Conservation (phyloP, 2,888 invertebrate genomes). For the Ferdinandea cuprea region DNA sequence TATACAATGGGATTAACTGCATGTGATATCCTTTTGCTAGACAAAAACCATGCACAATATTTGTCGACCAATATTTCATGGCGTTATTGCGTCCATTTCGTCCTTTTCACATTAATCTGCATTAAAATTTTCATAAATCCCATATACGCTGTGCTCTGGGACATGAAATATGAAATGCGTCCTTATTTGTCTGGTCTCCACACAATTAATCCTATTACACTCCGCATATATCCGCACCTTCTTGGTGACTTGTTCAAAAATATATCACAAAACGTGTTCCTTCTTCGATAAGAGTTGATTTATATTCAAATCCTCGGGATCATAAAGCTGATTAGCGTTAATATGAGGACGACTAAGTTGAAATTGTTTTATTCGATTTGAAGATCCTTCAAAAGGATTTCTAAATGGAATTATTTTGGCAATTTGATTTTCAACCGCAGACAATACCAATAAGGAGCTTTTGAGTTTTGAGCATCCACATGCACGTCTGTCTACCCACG, state of each 20-base stretch:
- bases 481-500: no score
- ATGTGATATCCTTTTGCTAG: neutral
- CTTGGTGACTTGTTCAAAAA: neutral
- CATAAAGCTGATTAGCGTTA: no score
- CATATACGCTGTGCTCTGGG: constrained; percentile 7
- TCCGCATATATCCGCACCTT: neutral
- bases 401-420: no score
- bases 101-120: constrained; percentile 45
- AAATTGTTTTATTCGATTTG: no score
- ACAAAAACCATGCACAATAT: constrained; percentile 4
- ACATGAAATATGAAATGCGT: constrained; percentile 17
- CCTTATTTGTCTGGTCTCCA: constrained; percentile 25
- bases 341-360: no score
- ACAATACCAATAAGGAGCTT: no score
- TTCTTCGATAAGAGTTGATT: neutral
- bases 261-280: neutral
- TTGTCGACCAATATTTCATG: constrained; percentile 36
- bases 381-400: no score
- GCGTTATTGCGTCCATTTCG: constrained; percentile 15
- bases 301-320: neutral
- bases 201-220: constrained; percentile 51
- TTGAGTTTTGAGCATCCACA: no score
- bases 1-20: neutral
- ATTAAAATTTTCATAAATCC: constrained; percentile 61
- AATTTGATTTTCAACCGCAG: no score